Evolutionary conservation across 2,113 vertebrate genomes (phyloP).

Genomic region (Nothoprocta perdicaria): DNA sequence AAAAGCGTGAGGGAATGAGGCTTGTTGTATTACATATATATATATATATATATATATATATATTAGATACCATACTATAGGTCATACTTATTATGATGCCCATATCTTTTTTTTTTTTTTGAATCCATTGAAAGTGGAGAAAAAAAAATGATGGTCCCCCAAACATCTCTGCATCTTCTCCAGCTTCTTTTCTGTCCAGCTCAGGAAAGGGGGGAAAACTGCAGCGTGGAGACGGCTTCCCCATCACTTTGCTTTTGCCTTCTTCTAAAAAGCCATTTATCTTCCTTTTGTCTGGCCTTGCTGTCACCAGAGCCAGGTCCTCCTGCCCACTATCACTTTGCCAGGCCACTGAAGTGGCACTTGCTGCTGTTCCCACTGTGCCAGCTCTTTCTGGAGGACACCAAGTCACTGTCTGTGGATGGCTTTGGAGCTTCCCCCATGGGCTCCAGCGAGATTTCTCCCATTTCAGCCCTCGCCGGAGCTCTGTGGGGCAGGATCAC

Average conservation of each 20-base stretch:
- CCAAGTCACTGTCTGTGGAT: not conserved
- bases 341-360: not conserved
- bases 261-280: not conserved
- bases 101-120: not conserved
- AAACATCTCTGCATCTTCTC: not conserved
- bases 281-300: not conserved
- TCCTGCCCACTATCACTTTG: not conserved
- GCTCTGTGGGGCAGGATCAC: slow-evolving; percentile 38
- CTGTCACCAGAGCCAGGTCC: not conserved
- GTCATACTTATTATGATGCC: not conserved
- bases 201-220: not conserved
- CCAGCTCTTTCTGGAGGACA: not conserved
- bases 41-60: not conserved
- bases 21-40: not conserved
- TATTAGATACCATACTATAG: not conserved
- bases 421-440: not conserved
- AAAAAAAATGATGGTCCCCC: not conserved
- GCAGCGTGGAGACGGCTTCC: not conserved
- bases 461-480: slow-evolving; percentile 35
- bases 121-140: not conserved
- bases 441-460: slow-evolving; percentile 21
- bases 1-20: not conserved
- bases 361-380: not conserved
- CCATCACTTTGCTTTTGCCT: not conserved
- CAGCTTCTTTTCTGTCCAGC: not conserved